Evolutionary conservation across 2,888 invertebrate genomes (phyloP), one percentile per base, ranked within the genome.

Genomic region (Stegophylla sp.): DNA sequence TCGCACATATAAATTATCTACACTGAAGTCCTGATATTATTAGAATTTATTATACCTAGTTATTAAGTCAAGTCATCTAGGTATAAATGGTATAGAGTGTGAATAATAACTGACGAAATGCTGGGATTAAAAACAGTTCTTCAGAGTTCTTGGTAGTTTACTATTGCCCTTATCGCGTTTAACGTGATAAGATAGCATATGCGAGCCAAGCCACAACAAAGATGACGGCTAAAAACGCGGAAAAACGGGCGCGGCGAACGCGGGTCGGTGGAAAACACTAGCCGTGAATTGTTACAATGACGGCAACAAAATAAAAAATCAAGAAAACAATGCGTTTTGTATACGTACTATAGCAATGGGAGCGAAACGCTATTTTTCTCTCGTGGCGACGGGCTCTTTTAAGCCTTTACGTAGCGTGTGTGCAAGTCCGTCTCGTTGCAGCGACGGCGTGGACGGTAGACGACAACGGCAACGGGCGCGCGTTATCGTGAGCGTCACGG

Each of bases 311-410:
- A 61, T 9, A 61, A 66, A 23, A 26, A 12, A 56, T 20, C 20
- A 12, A 20, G 12, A 72, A 56, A 41, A 72, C 41, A 69, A 56
- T 12, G 23, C 17, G 45, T 43, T 59, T 28, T 59, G 72, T 59
- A 43, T 73, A 73, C 72, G 59, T 59, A 43, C 9, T 26, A n/a
- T n/a, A 4, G 74, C 64, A 53, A 75, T 43, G 34, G 15, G 63
- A 3, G 9, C 66, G 64, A 23, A 43, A 28, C 15, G 43, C 43
- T 23, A 56, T 45, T 59, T 45, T 34, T 2, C 5, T n/a, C n/a
- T 51, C 17, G 3, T 56, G 17, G 20, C 23, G 41, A 10, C 23
- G 41, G 10, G 34, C 34, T n/a, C n/a, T n/a, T 43, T 20, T n/a
- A 1, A 20, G 4, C 20, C 43, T 3, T 23, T 1, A 20, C 34